Evolutionary conservation across 2,797 vertebrate species (phyloP).

Genomic region (Meriones psammophilus): DNA sequence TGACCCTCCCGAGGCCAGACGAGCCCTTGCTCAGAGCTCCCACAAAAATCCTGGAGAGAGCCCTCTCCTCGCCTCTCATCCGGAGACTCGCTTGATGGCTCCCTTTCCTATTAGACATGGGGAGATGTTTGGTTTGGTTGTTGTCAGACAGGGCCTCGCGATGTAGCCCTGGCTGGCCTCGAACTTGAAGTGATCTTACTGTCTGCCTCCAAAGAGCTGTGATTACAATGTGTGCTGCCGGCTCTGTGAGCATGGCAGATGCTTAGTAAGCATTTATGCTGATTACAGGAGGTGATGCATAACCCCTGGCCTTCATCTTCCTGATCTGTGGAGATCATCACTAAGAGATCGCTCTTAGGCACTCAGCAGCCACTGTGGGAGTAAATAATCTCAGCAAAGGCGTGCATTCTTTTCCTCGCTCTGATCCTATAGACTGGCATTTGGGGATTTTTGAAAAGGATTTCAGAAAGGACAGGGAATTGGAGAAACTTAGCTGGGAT

Average conservation of each 20-base stretch:
- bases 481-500: constrained; percentile 24
- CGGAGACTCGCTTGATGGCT: background rate
- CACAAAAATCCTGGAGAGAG: background rate
- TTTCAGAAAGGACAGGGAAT: background rate
- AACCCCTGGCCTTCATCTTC: background rate
- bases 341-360: background rate
- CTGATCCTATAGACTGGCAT: background rate
- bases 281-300: background rate
- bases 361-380: background rate
- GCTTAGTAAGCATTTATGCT: background rate
- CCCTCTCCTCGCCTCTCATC: background rate
- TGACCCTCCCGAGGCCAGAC: background rate
- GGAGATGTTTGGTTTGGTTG: background rate
- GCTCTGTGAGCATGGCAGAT: background rate
- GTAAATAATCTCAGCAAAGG: background rate
- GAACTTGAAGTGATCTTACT: background rate
- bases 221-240: background rate
- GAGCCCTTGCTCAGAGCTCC: constrained; percentile 14
- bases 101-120: background rate
- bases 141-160: background rate
- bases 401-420: background rate
- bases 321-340: background rate
- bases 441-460: constrained; percentile 2
- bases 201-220: background rate
- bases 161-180: background rate